Evolutionary conservation across 1,140 invertebrate species (phyloP), one percentile per base, ranked within the genome.

Genomic region (Sitophilus oryzae): DNA sequence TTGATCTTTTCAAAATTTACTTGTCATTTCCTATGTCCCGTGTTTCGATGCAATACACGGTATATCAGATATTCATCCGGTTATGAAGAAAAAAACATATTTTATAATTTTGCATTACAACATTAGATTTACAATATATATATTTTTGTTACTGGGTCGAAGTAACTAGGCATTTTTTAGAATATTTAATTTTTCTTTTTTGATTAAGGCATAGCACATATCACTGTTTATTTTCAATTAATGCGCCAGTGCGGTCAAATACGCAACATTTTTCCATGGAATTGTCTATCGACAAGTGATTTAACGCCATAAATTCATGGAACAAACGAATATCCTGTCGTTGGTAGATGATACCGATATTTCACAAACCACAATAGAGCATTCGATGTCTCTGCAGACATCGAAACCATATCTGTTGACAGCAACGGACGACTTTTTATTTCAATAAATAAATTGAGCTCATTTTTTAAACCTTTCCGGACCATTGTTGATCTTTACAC

Each of bases 391-490:
- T n/a, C 34, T 38, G 18, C 2, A 20, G 34, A 42, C 30, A 49
- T 37, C 36, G 22, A 22, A 46, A 50, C 21, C 37, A 52, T 52
- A 52, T 52, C 38, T n/a, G 21, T 38, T 15, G 48, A n/a, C n/a
- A 52, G 18, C n/a, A n/a, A n/a, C n/a, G n/a, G n/a, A n/a, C n/a
- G n/a, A n/a, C n/a, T 35, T 57, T 57, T 57, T 51, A 52, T 51
- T 57, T 51, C 47, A 57, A 57, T 57, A 57, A 57, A 57, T 57
- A 57, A 51, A 57, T 57, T 46, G 55, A 52, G 55, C 50, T 57
- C 55, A 57, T 57, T 57, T 57, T 57, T 57, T 51, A 57, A 52
- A 51, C 16, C 46, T 45, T 51, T 11, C 14, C 2, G 8, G 20
- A 20, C 55, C 48, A 57, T 57, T 57, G 55, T 57, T 57, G 55